Conservation (phyloP, 2,888 invertebrate species). For the Stramonita haemastoma region DNA sequence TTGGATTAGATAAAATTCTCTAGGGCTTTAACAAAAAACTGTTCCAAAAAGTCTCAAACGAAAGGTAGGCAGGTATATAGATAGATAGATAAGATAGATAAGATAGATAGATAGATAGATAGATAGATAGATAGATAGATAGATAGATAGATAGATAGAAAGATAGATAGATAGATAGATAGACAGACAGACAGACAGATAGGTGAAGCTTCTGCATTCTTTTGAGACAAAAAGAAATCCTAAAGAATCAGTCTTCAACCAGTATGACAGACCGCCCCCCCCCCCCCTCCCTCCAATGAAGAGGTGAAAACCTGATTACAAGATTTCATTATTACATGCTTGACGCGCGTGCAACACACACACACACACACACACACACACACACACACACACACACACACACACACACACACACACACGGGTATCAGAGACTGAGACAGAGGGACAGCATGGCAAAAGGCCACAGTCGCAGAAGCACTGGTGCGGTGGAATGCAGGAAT, state of each 20-base stretch:
- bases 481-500: no score
- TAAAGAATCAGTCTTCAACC: background rate
- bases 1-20: no score
- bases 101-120: constrained; percentile 18
- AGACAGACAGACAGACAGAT: background rate
- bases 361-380: background rate
- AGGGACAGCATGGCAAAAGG: no score
- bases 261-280: background rate
- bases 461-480: no score
- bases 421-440: no score
- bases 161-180: constrained; percentile 30
- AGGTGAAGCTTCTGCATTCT: no score
- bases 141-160: no score
- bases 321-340: no score
- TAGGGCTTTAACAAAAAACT: no score
- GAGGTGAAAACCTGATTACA: background rate
- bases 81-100: background rate
- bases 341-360: background rate
- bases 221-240: no score
- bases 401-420: background rate
- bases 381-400: background rate
- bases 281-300: background rate
- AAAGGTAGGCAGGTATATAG: no score
- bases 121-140: constrained; percentile 26
- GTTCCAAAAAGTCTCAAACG: no score